Evolutionary conservation across 2,113 vertebrate species (phyloP).

Genomic region (Falco punctatus): DNA sequence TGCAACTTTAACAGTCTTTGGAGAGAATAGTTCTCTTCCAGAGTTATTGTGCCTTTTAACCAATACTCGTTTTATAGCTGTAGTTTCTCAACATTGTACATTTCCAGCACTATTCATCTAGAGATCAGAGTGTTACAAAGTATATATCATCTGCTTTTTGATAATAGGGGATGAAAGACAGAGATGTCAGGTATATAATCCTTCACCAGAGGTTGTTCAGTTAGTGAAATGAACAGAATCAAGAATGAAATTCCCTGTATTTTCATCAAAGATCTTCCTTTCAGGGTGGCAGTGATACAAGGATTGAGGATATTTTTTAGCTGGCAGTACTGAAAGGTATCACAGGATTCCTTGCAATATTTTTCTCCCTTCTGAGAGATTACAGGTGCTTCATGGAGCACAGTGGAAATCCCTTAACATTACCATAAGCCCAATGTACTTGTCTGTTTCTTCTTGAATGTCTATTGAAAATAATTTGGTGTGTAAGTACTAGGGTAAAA

Average conservation of each 20-base stretch:
- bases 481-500: not conserved
- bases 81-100: rapidly evolving
- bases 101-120: not conserved
- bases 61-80: not conserved
- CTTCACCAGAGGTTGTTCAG: not conserved
- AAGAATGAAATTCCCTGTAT: not conserved
- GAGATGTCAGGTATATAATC: not conserved
- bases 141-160: not conserved
- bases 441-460: not conserved
- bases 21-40: not conserved
- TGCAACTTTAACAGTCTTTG: not conserved
- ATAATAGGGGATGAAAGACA: not conserved
- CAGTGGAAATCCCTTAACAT: not conserved
- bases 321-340: not conserved
- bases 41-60: not conserved
- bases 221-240: not conserved
- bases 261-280: not conserved
- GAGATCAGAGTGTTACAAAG: not conserved
- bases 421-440: not conserved
- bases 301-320: not conserved
- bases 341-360: not conserved
- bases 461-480: not conserved
- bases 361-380: not conserved
- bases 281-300: not conserved
- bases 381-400: not conserved